Base-by-base conservation (phyloP, 2,113 vertebrate genomes). In the Dasyprocta punctata region DNA sequence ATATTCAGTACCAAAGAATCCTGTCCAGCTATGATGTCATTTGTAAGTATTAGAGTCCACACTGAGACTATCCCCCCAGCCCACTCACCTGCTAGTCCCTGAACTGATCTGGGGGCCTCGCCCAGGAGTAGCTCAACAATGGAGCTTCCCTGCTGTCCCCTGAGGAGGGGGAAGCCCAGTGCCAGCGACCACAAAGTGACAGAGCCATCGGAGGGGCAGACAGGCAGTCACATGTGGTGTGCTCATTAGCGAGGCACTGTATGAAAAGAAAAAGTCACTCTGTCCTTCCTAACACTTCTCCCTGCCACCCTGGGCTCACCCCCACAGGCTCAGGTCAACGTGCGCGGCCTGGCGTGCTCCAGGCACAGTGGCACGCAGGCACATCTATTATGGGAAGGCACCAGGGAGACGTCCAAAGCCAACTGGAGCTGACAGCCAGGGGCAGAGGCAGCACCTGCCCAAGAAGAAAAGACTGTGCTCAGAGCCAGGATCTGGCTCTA, bases 141-240 rank as follows among this genome's bases (percentile, higher is more conserved):
- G 49, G 41, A 28, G 49, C 3, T 1, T 11, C 7, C 24, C 60
- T 7, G 1, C 38, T 56, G 24, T 58, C 26, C 56, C 28, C 28
- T 5, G 5, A 86, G 28, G 60, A 63, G 41, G 36, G 4, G 41
- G 28, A 19, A 49, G n/a, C 58, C 19, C 6, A 19, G 78, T 22
- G 10, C 75, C 19, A n/a, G 22, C 7, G 14, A 47, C 11, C 61
- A 69, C 61, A 47, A 56, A 26, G 0, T 30, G 4, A 3, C 4
- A 8, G 11, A 28, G 75, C 26, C 7, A 24, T 5, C 10, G 44
- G 44, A 33, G 14, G 20, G 60, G 47, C 22, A n/a, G 63, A 20
- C 0, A 0, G 75, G 24, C 16, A 7, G 28, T 71, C 91, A 56
- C n/a, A 0, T 8, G 24, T 11, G 10, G 24, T 26, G 14, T 5